These are phyloP conservation scores for Xiphias gladius DNA, from an alignment of 2,113 vertebrate species.

Conservation along the genomic window DNA sequence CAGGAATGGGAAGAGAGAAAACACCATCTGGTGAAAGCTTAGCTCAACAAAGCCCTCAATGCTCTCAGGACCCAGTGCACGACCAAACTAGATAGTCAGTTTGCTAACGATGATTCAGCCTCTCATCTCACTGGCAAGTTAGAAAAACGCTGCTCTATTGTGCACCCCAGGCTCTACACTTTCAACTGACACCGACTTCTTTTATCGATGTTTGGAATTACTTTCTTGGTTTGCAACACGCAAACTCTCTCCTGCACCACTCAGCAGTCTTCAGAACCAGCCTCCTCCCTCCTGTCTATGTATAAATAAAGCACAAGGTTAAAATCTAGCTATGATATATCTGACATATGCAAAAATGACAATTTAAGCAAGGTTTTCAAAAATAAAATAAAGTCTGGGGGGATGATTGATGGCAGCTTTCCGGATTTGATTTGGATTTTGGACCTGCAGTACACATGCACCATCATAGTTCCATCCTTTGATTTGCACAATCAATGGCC, in stretches of 20 bases:
- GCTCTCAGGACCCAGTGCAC: constrained; percentile 54
- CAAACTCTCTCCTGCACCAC: constrained; percentile 21
- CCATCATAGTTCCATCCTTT: neutral
- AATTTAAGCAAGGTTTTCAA: neutral
- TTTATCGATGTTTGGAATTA: constrained; percentile 51
- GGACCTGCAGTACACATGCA: neutral
- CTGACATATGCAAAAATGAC: neutral
- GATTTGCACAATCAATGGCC: neutral
- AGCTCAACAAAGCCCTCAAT: constrained; percentile 66
- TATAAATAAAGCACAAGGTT: constrained; percentile 14
- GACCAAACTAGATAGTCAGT: constrained; percentile 49
- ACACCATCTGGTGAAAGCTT: constrained; percentile 70
- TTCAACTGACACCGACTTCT: constrained; percentile 47
- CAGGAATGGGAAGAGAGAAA: constrained; percentile 59
- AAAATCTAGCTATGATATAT: neutral
- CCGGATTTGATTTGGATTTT: neutral
- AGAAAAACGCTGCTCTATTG: constrained; percentile 48
- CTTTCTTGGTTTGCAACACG: constrained; percentile 49
- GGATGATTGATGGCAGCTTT: neutral
- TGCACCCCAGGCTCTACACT: constrained; percentile 29
- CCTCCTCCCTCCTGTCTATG: neutral
- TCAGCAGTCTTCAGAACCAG: constrained; percentile 38
- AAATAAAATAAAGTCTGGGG: neutral
- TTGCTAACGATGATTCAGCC: constrained; percentile 64
- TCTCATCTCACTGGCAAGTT: constrained; percentile 55